Evolutionary conservation across 2,113 vertebrate species (phyloP).

Genomic region (Anarrhichthys ocellatus): DNA sequence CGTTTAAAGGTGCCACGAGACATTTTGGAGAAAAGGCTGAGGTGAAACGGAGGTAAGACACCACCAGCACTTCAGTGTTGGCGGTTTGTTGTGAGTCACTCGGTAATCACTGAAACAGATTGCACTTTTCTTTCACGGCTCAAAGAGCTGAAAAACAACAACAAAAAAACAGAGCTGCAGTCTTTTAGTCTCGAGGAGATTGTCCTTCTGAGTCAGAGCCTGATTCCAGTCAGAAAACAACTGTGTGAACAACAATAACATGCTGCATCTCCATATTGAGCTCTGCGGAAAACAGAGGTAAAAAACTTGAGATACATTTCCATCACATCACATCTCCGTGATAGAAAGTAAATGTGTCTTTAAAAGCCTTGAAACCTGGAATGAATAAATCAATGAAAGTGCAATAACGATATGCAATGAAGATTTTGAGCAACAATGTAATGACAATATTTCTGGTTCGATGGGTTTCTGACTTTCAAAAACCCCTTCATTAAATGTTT

Average conservation of each 20-base stretch:
- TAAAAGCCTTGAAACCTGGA: neutral
- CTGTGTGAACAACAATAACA: conserved; percentile 33
- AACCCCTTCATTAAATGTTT: neutral
- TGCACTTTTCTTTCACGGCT: conserved; percentile 47
- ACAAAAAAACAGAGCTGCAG: neutral
- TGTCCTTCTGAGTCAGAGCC: conserved; percentile 39
- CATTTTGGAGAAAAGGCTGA: conserved; percentile 18
- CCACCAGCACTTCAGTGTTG: conserved; percentile 30
- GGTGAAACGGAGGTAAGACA: conserved; percentile 32
- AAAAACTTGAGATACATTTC: neutral
- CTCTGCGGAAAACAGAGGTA: neutral
- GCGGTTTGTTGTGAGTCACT: conserved; percentile 47
- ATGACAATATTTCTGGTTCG: neutral
- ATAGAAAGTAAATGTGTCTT: neutral
- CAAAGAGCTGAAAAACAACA: conserved; percentile 23
- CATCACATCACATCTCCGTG: neutral
- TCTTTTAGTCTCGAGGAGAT: conserved; percentile 40
- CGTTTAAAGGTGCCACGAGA: conserved; percentile 21
- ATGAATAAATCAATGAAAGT: neutral
- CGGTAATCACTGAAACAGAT: conserved; percentile 56
- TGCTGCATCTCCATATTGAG: conserved; percentile 19
- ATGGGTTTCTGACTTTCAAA: neutral
- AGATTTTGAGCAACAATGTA: neutral
- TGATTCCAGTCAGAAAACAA: conserved; percentile 23
- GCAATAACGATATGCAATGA: neutral